Evolutionary conservation across 2,113 vertebrate species (phyloP), one percentile per base, ranked within the genome.

Genomic region (Cryptomyrus ogoouensis): DNA sequence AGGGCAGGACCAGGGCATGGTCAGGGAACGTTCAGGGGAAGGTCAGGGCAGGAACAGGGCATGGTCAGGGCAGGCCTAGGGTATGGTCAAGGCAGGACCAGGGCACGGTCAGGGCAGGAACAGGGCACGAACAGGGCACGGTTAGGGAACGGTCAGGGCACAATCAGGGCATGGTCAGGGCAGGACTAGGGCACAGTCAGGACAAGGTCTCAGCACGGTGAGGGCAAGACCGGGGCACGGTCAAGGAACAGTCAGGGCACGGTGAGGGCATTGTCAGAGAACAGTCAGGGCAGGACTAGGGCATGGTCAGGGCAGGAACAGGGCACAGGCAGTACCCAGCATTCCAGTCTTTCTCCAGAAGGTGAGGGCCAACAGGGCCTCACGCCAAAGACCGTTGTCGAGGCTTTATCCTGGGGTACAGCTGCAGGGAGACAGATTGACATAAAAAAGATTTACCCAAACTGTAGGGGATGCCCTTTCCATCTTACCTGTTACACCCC

Each of bases 371-470:
- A 58, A 31, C 5, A 88, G 77, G 66, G 89, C 88, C 80, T 96
- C 96, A 99, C 88, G 98, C 98, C 42, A 99, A 95, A 50, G 98
- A 98, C 92, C 98, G 96, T 94, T 99, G 98, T 49, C 98, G 96
- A 91, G 98, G 98, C 92, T 99, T 99, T 95, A 99, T 99, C 94
- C 98, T 96, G 49, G 98, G 98, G 90, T 97, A 99, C 74, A 99
- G 93, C 98, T 99, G 94, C 27, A 94, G 91, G 91, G 24, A 83
- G 56, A 89, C 21, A n/a, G 74, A 80, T 31, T 80, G 24, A 66
- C 1, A 88, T 27, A 56, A 56, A 84, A n/a, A 89, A 15, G 39
- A 19, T 58, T 77, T 62, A 89, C 49, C 24, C 47, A 52, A 31
- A 47, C 24, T 13, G 9, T 31, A 31, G 80, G n/a, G 3, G 56